Conservation (phyloP, 2,113 vertebrate species). For the Gallinago paraguaiae region DNA sequence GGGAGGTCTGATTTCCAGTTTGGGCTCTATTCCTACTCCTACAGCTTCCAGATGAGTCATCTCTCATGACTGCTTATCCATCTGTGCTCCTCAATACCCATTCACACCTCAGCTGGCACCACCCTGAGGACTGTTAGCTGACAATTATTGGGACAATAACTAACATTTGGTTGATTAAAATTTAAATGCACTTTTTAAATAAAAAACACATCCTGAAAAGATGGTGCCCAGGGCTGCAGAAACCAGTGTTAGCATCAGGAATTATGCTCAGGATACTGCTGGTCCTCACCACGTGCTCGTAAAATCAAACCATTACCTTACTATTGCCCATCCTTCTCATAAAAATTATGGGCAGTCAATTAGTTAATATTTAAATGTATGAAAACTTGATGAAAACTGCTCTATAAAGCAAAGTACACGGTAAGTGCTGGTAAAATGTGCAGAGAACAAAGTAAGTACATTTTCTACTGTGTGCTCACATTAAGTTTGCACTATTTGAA, state of each 20-base stretch:
- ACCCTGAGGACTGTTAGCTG: neutral
- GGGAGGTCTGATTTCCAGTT: neutral
- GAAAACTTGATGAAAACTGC: neutral
- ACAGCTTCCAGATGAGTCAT: neutral
- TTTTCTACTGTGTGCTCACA: neutral
- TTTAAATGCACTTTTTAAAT: neutral
- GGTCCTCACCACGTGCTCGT: neutral
- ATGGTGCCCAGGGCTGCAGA: neutral
- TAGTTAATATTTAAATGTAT: neutral
- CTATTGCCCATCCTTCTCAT: neutral
- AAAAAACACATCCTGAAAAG: neutral
- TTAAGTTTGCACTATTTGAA: neutral
- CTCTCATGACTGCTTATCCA: neutral
- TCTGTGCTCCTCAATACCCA: neutral
- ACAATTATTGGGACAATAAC: neutral
- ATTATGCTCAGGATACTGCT: neutral
- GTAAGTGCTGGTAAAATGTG: neutral
- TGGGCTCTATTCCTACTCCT: neutral
- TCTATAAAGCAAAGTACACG: neutral
- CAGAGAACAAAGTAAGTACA: neutral
- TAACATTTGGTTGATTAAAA: neutral
- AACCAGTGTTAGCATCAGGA: neutral
- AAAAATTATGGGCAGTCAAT: neutral
- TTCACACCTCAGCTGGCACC: neutral
- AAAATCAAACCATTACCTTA: neutral